Conservation (phyloP, 2,888 invertebrate species). For the Apotomis turbidana region DNA sequence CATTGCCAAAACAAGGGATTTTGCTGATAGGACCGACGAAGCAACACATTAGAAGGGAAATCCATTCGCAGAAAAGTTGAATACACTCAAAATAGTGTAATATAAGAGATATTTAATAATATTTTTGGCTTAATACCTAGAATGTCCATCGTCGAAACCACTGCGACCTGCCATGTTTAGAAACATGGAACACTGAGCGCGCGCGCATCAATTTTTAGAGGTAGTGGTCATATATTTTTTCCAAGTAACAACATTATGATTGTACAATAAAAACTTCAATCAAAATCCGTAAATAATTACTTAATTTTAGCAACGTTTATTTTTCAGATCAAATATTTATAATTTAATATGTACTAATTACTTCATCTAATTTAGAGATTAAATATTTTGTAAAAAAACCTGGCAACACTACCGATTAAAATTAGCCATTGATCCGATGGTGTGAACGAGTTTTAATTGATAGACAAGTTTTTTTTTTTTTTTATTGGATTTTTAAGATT, state of each 20-base stretch:
- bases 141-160: slow-evolving; percentile 91
- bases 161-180: slow-evolving; percentile 95
- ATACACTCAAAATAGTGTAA: slow-evolving; percentile 45
- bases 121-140: slow-evolving; percentile 85
- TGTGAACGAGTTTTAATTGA: slow-evolving; percentile 2
- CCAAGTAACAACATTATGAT: slow-evolving; percentile 29
- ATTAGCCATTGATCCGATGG: background rate
- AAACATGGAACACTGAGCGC: slow-evolving; percentile 81
- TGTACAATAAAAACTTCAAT: background rate
- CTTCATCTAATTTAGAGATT: background rate
- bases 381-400: background rate
- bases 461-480: background rate
- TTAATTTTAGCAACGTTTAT: background rate
- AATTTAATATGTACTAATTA: too few relatives aligned
- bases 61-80: slow-evolving; percentile 46
- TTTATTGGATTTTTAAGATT: too few relatives aligned
- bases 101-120: slow-evolving; percentile 49
- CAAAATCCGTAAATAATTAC: background rate
- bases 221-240: slow-evolving; percentile 48
- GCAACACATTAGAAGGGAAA: slow-evolving; percentile 43
- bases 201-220: slow-evolving; percentile 66
- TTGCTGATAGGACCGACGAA: slow-evolving; percentile 43
- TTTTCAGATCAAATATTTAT: background rate
- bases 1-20: slow-evolving; percentile 65
- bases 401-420: background rate